A percentile compares a stretch with the other conserved stretches of the same genome.
These are phyloP conservation scores for Cephalotes varians DNA, from an alignment of 2,888 invertebrate species.

Conservation along the genomic window DNA sequence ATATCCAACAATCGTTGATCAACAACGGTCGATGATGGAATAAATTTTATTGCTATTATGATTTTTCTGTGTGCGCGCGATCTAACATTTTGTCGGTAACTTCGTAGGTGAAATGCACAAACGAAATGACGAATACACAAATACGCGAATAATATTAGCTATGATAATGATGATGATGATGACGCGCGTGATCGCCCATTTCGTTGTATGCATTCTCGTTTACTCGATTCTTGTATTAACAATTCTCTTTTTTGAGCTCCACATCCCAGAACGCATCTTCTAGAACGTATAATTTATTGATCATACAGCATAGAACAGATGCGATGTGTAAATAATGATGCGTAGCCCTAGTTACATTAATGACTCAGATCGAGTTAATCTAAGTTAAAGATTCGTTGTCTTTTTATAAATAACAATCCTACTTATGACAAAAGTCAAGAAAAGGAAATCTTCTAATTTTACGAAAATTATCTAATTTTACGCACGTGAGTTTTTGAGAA, in stretches of 20 bases:
- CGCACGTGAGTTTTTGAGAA: background rate
- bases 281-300: background rate
- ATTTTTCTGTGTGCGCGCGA: slow-evolving; percentile 18
- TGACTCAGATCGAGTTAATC: background rate
- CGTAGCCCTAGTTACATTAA: background rate
- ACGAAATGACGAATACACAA: slow-evolving; percentile 22
- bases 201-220: slow-evolving; percentile 7
- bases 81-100: slow-evolving; percentile 38
- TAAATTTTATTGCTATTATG: slow-evolving; percentile 8
- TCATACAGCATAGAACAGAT: background rate
- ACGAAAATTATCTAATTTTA: too few species aligned
- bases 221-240: slow-evolving; percentile 9
- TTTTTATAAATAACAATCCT: slow-evolving; percentile 8
- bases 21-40: background rate
- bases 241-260: background rate
- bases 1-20: background rate
- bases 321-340: background rate
- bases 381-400: slow-evolving; percentile 12
- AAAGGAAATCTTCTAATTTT: background rate
- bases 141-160: background rate
- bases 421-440: background rate
- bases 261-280: background rate
- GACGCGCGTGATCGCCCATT: background rate
- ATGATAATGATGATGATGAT: background rate
- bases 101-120: slow-evolving; percentile 20